Base-by-base conservation (phyloP, 2,888 invertebrate species). In the Acheta domesticus region DNA sequence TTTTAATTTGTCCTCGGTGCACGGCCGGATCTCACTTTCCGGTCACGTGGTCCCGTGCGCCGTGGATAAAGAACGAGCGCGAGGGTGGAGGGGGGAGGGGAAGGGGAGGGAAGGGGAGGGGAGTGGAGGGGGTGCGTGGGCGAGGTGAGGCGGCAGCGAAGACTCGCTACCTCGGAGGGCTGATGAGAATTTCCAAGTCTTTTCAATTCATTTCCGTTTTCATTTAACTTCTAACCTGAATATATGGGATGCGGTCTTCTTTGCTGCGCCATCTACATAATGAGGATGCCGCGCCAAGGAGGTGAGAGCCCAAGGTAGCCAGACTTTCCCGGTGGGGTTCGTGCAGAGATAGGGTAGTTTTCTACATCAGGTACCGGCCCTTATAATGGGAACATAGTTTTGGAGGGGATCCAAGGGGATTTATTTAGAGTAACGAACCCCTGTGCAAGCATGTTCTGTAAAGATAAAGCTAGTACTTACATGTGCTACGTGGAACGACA, bases 1-100 rank as follows among this genome's bases (percentile, higher is more conserved):
- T 80, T 80, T 80, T 80, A 80, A 80, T 80, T 80, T 80, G 80
- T 80, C 79, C 78, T 78, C n/a, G 49, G 48, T 36, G 76, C 48
- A 16, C 48, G 48, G 48, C 48, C 48, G 20, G 48, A 79, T 79
- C 78, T 49, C 75, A 36, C 79, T 80, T 80, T 16, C 80, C 50
- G 73, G 79, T 79, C 80, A 80, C 80, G 80, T 80, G 77, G 62
- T 49, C 50, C 49, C 23, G 74, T 74, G 80, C 74, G n/a, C 23
- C 49, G 80, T 74, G 78, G 76, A 78, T 78, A 78, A 78, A 78
- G 79, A 79, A 75, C 75, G 78, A 75, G 49, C 49, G 48, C 23
- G 36, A 49, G 49, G 62, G 21, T 77, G 62, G 21, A 36, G 36
- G 23, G 36, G 62, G 16, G 50, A 77, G 77, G 49, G 23, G 50